A percentile compares a stretch with the other conserved stretches of the same genome.
Evolutionary conservation across 1,140 invertebrate species (phyloP).

Genomic region (Sogatella furcifera): DNA sequence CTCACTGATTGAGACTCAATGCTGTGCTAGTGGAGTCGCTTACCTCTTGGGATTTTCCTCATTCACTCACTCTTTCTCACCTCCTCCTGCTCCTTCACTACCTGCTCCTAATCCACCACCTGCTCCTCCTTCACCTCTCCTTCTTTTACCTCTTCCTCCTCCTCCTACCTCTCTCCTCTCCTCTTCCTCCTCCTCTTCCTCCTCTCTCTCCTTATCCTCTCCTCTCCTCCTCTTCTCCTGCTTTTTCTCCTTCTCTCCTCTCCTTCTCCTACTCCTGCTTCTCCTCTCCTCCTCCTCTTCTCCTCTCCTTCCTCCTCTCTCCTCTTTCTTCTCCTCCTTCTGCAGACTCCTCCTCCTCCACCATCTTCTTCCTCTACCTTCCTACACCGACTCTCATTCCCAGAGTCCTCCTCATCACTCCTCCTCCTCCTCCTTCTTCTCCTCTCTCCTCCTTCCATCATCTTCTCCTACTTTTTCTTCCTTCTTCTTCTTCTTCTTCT

Average conservation of each 20-base stretch:
- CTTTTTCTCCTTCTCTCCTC: neutral
- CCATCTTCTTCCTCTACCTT: neutral
- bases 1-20: no score
- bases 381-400: neutral
- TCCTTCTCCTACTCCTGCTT: neutral
- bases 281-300: neutral
- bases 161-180: neutral
- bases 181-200: neutral
- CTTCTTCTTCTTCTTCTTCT: neutral
- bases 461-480: no score
- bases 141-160: neutral
- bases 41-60: neutral
- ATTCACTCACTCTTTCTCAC: neutral
- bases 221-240: neutral
- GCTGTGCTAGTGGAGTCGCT: no score
- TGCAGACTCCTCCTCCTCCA: no score
- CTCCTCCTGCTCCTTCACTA: neutral
- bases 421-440: neutral
- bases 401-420: no score
- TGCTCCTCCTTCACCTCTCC: neutral
- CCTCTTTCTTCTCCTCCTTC: neutral
- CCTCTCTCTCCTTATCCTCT: neutral
- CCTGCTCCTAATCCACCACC: neutral
- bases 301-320: neutral
- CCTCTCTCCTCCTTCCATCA: no score